Evolutionary conservation across 2,888 invertebrate species (phyloP).

Genomic region (Cheilosia grossa): DNA sequence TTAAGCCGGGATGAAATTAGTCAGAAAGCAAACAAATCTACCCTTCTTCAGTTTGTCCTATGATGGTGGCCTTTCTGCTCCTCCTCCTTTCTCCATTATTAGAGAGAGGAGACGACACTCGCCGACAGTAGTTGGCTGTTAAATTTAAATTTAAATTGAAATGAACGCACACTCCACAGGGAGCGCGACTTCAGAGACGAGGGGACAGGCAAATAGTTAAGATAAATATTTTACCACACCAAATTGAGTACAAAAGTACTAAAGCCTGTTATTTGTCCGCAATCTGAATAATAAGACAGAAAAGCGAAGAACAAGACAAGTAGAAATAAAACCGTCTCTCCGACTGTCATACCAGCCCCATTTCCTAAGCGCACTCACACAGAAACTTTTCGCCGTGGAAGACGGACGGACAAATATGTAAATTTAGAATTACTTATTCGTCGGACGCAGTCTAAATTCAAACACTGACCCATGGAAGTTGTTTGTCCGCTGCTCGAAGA

Average conservation of each 20-base stretch:
- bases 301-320: conserved; percentile 10
- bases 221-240: conserved; percentile 57
- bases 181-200: neutral
- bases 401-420: conserved; percentile 33
- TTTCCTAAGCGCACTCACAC: conserved; percentile 8
- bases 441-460: conserved; percentile 56
- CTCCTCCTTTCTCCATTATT: neutral
- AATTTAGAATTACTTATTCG: conserved; percentile 63
- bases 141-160: conserved; percentile 53
- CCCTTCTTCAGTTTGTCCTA: conserved; percentile 7
- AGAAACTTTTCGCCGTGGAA: neutral
- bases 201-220: conserved; percentile 28
- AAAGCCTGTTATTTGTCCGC: conserved; percentile 65
- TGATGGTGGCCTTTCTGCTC: conserved; percentile 1
- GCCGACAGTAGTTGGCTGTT: conserved; percentile 31
- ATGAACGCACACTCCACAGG: conserved; percentile 17
- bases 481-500: neutral
- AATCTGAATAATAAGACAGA: conserved; percentile 60
- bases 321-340: conserved; percentile 26
- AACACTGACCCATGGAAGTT: conserved; percentile 25
- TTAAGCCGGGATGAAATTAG: conserved; percentile 28
- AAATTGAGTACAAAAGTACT: conserved; percentile 69
- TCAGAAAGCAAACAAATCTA: conserved; percentile 8
- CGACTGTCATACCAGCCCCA: conserved; percentile 16
- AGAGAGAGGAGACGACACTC: neutral